Evolutionary conservation across 2,113 vertebrate species (phyloP), one percentile per base, ranked within the genome.

Genomic region (Podiceps cristatus): DNA sequence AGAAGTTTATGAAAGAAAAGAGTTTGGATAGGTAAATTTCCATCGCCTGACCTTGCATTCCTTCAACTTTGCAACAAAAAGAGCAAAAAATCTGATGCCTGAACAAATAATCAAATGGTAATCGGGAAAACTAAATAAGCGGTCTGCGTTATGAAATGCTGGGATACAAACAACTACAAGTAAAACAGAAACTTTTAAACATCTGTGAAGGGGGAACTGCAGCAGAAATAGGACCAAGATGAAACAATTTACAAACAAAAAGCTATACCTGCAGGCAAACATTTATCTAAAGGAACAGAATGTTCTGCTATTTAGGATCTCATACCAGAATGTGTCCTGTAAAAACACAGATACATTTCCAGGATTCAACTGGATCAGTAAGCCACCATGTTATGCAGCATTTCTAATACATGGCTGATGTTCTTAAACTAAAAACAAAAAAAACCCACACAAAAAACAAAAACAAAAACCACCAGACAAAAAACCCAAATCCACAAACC

Each of bases 1-100:
- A 91, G 85, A 85, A 91, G 83, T 88, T 96, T 94, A 23, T 95
- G 94, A 98, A 97, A 96, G 88, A 60, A 97, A 96, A 95, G 89
- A 76, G 53, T 91, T 93, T 1, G 50, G 56, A 91, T n/a, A 89
- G 90, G 89, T 96, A 86, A 87, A 91, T 95, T 96, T 94, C 96
- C 91, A 97, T 17, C n/a, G 37, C 45, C n/a, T 31, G 67, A 72
- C 96, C 84, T 72, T 53, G 62, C 88, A 90, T 85, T 97, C 82
- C 94, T 97, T 87, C 77, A 85, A 23, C 49, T 95, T 90, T 64
- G 75, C 25, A 93, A 95, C 73, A 91, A 89, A 93, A 88, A 82
- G 31, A 53, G 28, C 37, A 80, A 37, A 86, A 78, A 64, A 42
- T 59, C 50, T 90, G 73, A 81, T 86, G 83, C 77, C 81, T 74